Evolutionary conservation across 2,797 vertebrate genomes (phyloP).

Genomic region (Anguilla anguilla): DNA sequence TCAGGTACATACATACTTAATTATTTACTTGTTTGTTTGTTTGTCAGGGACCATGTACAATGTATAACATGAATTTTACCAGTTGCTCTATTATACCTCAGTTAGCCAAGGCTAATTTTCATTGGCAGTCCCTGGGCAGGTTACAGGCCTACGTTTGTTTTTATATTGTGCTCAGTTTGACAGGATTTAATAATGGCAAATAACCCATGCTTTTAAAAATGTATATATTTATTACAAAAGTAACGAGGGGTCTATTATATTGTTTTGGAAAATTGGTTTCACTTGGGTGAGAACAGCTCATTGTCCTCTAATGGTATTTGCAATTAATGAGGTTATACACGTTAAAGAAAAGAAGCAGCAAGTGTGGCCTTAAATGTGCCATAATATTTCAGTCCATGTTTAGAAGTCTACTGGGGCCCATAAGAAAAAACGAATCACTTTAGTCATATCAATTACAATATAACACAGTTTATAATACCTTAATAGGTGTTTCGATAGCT

Average conservation of each 20-base stretch:
- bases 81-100: background rate
- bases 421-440: conserved; percentile 18
- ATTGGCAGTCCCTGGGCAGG: background rate
- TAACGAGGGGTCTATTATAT: background rate
- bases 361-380: conserved; percentile 15
- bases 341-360: conserved; percentile 25
- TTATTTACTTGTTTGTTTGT: too few species aligned
- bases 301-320: conserved; percentile 1
- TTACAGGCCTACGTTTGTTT: background rate
- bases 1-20: too few species aligned
- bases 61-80: background rate
- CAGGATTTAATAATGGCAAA: background rate
- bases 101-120: background rate
- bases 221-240: background rate
- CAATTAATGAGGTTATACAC: conserved; percentile 29
- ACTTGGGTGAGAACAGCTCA: background rate
- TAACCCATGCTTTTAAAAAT: background rate
- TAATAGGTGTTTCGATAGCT: conserved; percentile 15
- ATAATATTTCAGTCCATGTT: conserved; percentile 13
- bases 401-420: background rate
- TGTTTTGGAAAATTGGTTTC: conserved; percentile 27
- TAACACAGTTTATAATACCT: conserved; percentile 10
- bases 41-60: background rate
- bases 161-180: background rate
- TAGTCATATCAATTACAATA: conserved; percentile 7